These are phyloP conservation scores for Zaprionus lineosus DNA, from an alignment of 2,888 invertebrate genomes.

Conservation along the genomic window DNA sequence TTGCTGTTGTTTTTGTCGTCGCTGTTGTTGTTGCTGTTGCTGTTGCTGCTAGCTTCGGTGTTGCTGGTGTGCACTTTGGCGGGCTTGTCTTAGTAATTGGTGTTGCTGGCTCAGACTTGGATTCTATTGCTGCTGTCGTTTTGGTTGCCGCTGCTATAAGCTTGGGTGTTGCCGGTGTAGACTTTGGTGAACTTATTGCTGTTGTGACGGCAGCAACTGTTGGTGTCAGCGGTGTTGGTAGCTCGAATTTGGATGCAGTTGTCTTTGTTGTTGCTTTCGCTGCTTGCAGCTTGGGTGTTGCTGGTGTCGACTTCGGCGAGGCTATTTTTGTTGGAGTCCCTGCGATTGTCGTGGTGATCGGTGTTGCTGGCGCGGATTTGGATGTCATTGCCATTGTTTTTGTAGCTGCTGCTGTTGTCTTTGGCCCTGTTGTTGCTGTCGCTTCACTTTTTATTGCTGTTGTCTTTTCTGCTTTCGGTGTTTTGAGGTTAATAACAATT, in stretches of 20 bases:
- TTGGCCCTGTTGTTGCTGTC: constrained; percentile 15
- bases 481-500: no score
- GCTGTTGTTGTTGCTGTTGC: constrained; percentile 1
- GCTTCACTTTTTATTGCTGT: no score
- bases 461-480: constrained; percentile 15
- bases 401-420: neutral
- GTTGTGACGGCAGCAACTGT: constrained; percentile 4
- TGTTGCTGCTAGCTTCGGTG: constrained; percentile 18
- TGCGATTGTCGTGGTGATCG: neutral
- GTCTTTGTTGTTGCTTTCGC: neutral
- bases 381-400: neutral
- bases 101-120: neutral
- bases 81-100: no score
- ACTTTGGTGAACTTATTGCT: neutral
- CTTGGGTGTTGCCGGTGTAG: constrained; percentile 21
- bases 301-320: constrained; percentile 9
- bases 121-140: neutral
- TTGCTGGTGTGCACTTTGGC: constrained; percentile 19
- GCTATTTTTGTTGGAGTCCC: neutral
- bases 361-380: constrained; percentile 14
- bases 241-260: neutral
- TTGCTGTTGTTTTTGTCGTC: constrained; percentile 5
- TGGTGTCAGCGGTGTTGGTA: constrained; percentile 6
- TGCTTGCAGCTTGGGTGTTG: constrained; percentile 24
- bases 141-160: constrained; percentile 8